Base-by-base conservation (phyloP, 2,113 vertebrate species). In the Chloropsis hardwickii region DNA sequence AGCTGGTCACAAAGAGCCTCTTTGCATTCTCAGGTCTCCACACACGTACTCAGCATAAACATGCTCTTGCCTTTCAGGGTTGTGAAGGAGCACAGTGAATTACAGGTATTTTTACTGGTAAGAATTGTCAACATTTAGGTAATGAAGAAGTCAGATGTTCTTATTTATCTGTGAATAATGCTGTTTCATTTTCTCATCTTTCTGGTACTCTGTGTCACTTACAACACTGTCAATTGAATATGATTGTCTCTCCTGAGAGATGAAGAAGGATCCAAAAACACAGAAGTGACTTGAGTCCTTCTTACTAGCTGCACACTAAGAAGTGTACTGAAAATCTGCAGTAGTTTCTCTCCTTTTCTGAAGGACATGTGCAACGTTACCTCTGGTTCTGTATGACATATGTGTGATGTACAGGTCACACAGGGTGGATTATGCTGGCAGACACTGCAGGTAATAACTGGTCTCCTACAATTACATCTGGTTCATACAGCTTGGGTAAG, bases 1-100 rank as follows among this genome's bases (percentile, higher is more conserved):
- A 40, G 22, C 29, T 50, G 33, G n/a, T 60, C 48, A 39, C 2
- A 2, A 73, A 53, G 51, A 48, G 24, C 48, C 44, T 31, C 14
- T 60, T 58, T 76, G 31, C 4, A 6, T 79, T 67, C 20, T 48
- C 28, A 33, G 14, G n/a, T 47, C 28, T 61, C 54, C 6, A 3
- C 39, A 21, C 6, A 1, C 0, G 1, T 37, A 12, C 47, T 54
- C 56, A 72, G 6, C 10, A 11, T 25, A 40, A 47, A 47, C 1
- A 3, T 58, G 14, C 24, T 76, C 17, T 5, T 80, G 45, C 24
- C 37, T 61, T 69, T 56, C 57, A 35, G 48, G 10, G 8, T 5
- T 51, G 22, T 40, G 48, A 85, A 67, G 57, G 21, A 85, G 17
- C 5, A 0, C 51, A 37, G 27, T 37, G n/a, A 64, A 64, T 24